These are phyloP conservation scores for Pectinophora gossypiella DNA, from an alignment of 1,140 invertebrate genomes.

Conservation along the genomic window DNA sequence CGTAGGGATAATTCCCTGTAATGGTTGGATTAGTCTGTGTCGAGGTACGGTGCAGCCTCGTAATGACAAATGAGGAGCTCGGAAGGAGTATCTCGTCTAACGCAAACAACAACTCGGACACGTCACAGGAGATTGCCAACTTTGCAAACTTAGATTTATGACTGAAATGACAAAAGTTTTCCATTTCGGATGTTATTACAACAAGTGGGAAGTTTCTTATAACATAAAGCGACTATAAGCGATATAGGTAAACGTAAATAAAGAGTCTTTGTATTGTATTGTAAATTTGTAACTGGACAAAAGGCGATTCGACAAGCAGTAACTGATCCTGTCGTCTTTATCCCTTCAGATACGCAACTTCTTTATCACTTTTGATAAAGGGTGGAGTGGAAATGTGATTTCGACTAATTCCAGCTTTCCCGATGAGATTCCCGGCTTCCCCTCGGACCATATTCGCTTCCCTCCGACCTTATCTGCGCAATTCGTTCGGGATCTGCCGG, in stretches of 20 bases:
- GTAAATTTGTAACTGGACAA: too few species aligned
- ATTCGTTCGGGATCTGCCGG: conserved; percentile 13
- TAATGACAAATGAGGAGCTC: conserved; percentile 38
- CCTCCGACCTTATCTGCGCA: conserved; percentile 18
- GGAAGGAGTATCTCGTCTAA: conserved; percentile 21
- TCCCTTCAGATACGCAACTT: conserved; percentile 15
- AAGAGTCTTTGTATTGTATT: too few species aligned
- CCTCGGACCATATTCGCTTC: conserved; percentile 22
- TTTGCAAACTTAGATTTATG: conserved; percentile 17
- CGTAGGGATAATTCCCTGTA: conserved; percentile 40
- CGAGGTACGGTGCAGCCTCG: conserved; percentile 15
- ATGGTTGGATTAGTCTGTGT: conserved; percentile 37
- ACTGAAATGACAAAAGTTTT: background rate
- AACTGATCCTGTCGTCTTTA: too few species aligned
- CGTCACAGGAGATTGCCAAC: conserved; percentile 12
- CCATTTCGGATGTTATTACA: background rate
- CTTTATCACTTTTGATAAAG: conserved; percentile 31
- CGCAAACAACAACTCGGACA: conserved; percentile 20
- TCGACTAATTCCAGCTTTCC: conserved; percentile 36
- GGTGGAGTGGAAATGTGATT: conserved; percentile 30
- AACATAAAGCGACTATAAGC: too few species aligned
- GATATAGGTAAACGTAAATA: too few species aligned
- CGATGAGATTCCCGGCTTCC: conserved; percentile 18
- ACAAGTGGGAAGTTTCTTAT: background rate
- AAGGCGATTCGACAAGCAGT: too few species aligned